phyloP scores from a whole-genome alignment of 2,888 invertebrate genomes.

The Neoaliturus tenellus region DNA sequence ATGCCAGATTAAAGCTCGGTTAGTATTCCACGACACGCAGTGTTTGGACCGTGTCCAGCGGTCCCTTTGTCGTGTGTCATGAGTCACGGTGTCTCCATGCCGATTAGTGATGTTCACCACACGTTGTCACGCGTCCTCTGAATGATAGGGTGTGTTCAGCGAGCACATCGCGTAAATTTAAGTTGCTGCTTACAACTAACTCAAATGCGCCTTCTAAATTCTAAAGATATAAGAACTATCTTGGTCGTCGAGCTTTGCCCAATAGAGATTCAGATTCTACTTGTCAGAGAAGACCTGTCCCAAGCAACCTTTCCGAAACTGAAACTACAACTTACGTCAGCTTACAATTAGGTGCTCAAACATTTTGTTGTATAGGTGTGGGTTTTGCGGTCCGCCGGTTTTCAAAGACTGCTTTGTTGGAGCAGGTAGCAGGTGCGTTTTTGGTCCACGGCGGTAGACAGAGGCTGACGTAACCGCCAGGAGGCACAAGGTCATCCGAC shows the following conservation, averaged over 20 bases:
- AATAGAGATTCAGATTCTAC: too few species aligned
- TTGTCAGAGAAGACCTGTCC: too few species aligned
- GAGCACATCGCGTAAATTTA: too few species aligned
- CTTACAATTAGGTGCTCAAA: too few species aligned
- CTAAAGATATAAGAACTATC: too few species aligned
- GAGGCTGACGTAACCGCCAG: conserved; percentile 19
- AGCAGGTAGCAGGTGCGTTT: conserved; percentile 8
- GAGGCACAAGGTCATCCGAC: conserved; percentile 28
- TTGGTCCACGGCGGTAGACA: neutral
- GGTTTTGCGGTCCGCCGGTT: neutral
- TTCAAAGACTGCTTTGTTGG: neutral
- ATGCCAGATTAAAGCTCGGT: neutral
- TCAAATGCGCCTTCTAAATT: too few species aligned
- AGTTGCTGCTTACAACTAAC: too few species aligned
- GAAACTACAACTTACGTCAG: too few species aligned
- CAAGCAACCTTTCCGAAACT: too few species aligned
- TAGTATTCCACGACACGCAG: neutral
- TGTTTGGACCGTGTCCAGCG: neutral
- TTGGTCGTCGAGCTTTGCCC: too few species aligned
- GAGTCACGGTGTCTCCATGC: neutral
- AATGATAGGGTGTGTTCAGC: too few species aligned
- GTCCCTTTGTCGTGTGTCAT: neutral
- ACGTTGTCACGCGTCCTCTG: neutral
- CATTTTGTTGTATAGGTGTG: neutral
- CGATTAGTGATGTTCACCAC: too few species aligned